Evolutionary conservation across 2,888 invertebrate genomes (phyloP).

Genomic region (Torymus auratus): DNA sequence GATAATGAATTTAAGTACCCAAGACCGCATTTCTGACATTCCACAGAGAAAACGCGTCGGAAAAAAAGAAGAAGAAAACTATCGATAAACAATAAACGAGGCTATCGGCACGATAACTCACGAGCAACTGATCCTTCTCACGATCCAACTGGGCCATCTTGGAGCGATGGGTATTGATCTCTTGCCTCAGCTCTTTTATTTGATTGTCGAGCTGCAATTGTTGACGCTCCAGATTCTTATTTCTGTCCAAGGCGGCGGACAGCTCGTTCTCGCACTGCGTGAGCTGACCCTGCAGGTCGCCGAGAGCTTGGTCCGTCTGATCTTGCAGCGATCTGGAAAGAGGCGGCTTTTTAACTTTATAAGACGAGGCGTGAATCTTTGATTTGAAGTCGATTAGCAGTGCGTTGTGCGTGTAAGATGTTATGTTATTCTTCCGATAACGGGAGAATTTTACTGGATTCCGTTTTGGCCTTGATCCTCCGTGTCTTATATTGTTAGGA

Average conservation of each 20-base stretch:
- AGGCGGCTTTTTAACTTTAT: too few species aligned
- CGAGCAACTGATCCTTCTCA: conserved; percentile 84
- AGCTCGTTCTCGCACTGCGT: conserved; percentile 82
- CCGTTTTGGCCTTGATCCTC: too few species aligned
- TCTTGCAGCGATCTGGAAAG: conserved; percentile 83
- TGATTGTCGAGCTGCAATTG: conserved; percentile 81
- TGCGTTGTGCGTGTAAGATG: too few species aligned
- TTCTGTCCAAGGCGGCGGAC: conserved; percentile 80
- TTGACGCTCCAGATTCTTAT: conserved; percentile 80
- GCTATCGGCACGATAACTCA: conserved; percentile 67
- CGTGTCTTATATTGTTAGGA: too few species aligned
- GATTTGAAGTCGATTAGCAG: too few species aligned
- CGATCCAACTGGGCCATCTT: conserved; percentile 83
- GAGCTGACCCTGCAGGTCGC: conserved; percentile 84
- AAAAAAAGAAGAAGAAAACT: not conserved
- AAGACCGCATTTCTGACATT: too few species aligned
- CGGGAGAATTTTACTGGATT: too few species aligned
- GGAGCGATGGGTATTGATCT: conserved; percentile 81
- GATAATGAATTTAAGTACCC: too few species aligned
- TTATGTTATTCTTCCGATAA: too few species aligned
- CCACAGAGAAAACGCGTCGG: too few species aligned
- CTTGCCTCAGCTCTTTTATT: conserved; percentile 80
- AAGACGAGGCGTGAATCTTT: too few species aligned
- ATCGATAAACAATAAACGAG: not conserved
- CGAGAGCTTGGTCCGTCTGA: conserved; percentile 85